phyloP scores from a whole-genome alignment of 1,140 invertebrate species.

The Drosophila quadrilineata region DNA sequence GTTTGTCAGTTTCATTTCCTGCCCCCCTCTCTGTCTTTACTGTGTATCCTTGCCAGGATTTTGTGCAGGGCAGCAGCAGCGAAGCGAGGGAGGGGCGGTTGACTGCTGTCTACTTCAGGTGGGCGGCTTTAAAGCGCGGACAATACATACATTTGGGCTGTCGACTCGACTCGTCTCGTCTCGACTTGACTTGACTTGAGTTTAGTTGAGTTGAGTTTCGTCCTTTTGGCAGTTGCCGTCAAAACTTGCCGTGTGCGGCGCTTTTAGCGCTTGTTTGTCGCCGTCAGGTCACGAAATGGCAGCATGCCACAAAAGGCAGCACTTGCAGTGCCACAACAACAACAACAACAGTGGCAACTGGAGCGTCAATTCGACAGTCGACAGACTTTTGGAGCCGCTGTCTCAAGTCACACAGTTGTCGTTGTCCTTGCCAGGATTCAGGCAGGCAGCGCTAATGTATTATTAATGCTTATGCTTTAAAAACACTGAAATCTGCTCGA shows the following conservation, averaged over 20 bases:
- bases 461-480: conserved; percentile 42
- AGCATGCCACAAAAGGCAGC: conserved; percentile 57
- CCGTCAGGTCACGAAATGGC: conserved; percentile 55
- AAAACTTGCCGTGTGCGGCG: conserved; percentile 48
- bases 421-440: conserved; percentile 19
- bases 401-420: too few species aligned
- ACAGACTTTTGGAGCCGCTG: conserved; percentile 66
- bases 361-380: conserved; percentile 47
- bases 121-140: conserved; percentile 56
- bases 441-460: conserved; percentile 17
- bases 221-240: conserved; percentile 42
- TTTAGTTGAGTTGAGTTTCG: too few species aligned
- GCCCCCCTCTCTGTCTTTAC: background rate
- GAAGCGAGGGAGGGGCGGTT: too few species aligned
- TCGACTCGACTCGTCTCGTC: too few species aligned
- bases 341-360: too few species aligned
- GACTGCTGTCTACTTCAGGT: conserved; percentile 19
- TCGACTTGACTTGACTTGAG: background rate
- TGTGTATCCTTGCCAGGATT: conserved; percentile 16
- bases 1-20: background rate
- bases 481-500: too few species aligned
- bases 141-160: conserved; percentile 42
- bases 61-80: too few species aligned
- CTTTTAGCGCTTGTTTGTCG: conserved; percentile 62
- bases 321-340: too few species aligned